phyloP scores from a whole-genome alignment of 2,113 vertebrate genomes.

The Apaloderma vittatum region DNA sequence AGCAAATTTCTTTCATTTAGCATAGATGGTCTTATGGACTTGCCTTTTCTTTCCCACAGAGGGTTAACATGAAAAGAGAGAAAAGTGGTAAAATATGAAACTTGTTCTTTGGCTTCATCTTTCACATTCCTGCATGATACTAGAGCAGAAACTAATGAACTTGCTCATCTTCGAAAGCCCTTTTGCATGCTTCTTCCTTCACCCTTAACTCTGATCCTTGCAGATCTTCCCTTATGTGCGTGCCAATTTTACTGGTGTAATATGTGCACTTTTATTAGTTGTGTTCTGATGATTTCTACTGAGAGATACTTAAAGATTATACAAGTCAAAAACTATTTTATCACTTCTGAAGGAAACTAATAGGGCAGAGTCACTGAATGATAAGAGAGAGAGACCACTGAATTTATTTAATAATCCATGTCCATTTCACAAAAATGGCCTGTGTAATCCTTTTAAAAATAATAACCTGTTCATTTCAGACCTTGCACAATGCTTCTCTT shows the following conservation, averaged over 20 bases:
- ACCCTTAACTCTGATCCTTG: slow-evolving; percentile 24
- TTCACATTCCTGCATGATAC: background rate
- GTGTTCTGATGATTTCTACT: slow-evolving; percentile 55
- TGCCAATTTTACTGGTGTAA: slow-evolving; percentile 26
- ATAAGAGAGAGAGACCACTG: slow-evolving; percentile 54
- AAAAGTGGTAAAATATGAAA: slow-evolving; percentile 8
- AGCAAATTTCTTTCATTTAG: background rate
- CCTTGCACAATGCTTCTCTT: slow-evolving; percentile 81
- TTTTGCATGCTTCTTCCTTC: slow-evolving; percentile 31
- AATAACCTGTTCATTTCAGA: slow-evolving; percentile 81
- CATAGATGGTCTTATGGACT: background rate
- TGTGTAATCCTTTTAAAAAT: slow-evolving; percentile 78
- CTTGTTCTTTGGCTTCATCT: slow-evolving; percentile 22
- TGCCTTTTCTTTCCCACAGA: background rate
- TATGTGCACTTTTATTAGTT: slow-evolving; percentile 49
- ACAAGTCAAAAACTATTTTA: slow-evolving; percentile 64
- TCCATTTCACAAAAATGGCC: slow-evolving; percentile 75
- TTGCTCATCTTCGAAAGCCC: slow-evolving; percentile 10
- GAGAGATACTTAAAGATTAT: slow-evolving; percentile 50
- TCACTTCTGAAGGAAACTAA: slow-evolving; percentile 70
- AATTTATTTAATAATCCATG: slow-evolving; percentile 75
- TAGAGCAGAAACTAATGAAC: slow-evolving; percentile 8
- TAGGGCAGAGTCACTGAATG: slow-evolving; percentile 55
- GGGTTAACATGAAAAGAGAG: background rate
- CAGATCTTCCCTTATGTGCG: background rate